phyloP scores from a whole-genome alignment of 2,113 vertebrate species.

The Gnathonemus echidnorhynchus region DNA sequence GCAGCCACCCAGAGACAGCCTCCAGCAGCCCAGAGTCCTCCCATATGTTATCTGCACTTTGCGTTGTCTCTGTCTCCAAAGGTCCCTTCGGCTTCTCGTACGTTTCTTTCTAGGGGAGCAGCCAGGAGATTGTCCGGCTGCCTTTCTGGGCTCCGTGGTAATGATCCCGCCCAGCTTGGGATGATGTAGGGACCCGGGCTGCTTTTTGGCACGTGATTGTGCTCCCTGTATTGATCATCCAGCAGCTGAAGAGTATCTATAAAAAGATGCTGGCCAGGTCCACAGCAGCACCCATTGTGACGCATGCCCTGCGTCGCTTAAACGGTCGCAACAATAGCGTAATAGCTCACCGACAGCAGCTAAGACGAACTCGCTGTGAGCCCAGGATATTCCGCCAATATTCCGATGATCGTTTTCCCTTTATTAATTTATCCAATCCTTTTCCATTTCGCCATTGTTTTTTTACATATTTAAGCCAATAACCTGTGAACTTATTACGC shows the following conservation, averaged over 20 bases:
- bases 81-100: neutral
- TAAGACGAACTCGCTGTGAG: neutral
- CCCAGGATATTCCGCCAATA: neutral
- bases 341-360: neutral
- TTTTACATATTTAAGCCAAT: neutral
- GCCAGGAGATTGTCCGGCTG: neutral
- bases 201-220: conserved; percentile 13
- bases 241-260: conserved; percentile 5
- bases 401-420: neutral
- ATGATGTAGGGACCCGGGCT: neutral
- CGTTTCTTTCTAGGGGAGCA: neutral
- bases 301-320: neutral
- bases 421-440: neutral
- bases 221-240: conserved; percentile 20
- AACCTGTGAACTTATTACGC: neutral
- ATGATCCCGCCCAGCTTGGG: neutral
- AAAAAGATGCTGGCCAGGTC: conserved; percentile 4
- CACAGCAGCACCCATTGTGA: neutral
- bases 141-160: conserved; percentile 2
- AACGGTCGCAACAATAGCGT: neutral
- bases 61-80: neutral
- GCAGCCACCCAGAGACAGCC: conserved; percentile 23
- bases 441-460: neutral
- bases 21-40: conserved; percentile 1
- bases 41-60: conserved; percentile 22